Evolutionary conservation across 2,888 invertebrate genomes (phyloP).

Genomic region (Apamea anceps): DNA sequence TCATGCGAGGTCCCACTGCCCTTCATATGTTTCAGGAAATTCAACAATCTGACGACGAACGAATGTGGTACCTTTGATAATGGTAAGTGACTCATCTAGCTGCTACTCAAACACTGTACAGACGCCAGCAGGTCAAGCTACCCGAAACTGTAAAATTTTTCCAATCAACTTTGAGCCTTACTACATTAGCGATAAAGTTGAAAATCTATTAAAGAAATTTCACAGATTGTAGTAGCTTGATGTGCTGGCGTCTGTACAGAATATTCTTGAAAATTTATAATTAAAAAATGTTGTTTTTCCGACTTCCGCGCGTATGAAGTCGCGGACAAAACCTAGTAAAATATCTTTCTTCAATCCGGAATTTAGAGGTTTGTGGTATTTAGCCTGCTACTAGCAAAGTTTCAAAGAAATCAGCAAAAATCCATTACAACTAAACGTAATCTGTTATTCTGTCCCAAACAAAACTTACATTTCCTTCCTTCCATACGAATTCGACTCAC

Average conservation of each 20-base stretch:
- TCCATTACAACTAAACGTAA: not conserved
- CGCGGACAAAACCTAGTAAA: not conserved
- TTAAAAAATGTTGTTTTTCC: not conserved
- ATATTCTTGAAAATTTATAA: not conserved
- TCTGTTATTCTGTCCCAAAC: not conserved
- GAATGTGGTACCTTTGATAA: slow-evolving; percentile 43
- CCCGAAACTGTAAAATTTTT: too few species aligned
- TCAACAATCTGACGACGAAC: slow-evolving; percentile 7
- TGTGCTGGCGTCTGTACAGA: too few species aligned
- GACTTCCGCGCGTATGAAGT: too few species aligned
- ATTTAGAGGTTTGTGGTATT: not conserved
- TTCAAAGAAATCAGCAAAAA: not conserved
- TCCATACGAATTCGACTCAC: not conserved
- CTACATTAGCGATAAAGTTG: too few species aligned
- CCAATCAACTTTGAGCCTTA: too few species aligned
- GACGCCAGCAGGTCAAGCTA: too few species aligned
- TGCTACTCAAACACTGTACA: too few species aligned
- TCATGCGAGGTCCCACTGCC: not conserved
- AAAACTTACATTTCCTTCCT: not conserved
- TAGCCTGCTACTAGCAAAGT: not conserved
- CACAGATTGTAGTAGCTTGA: too few species aligned
- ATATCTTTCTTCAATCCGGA: not conserved
- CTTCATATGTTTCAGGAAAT: slow-evolving; percentile 28
- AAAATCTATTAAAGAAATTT: too few species aligned
- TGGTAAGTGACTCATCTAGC: not conserved